A percentile compares a stretch with the other conserved stretches of the same genome.
Evolutionary conservation across 2,797 vertebrate genomes (phyloP).

Genomic region (Alosa sapidissima): DNA sequence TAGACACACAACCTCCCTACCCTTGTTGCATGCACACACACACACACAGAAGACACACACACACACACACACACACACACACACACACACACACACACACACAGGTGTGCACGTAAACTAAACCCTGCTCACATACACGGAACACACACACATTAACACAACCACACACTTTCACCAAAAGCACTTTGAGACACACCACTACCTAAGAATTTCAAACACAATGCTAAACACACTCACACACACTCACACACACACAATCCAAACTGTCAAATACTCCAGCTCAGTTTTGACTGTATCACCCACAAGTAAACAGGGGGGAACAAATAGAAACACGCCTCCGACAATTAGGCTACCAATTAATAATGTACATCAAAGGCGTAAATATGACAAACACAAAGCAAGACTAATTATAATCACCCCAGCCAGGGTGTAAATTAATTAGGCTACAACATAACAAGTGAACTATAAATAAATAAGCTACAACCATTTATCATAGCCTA

Average conservation of each 20-base stretch:
- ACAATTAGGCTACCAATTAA: background rate
- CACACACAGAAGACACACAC: background rate
- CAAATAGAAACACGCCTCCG: background rate
- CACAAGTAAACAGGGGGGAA: background rate
- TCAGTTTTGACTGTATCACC: background rate
- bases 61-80: background rate
- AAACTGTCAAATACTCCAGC: constrained; percentile 19
- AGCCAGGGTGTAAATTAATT: background rate
- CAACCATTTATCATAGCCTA: background rate
- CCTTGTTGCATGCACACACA: background rate
- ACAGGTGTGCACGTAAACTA: no score
- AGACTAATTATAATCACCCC: background rate
- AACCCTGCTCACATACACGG: no score
- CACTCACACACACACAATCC: background rate
- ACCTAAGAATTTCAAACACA: background rate
- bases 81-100: background rate
- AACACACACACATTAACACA: no score
- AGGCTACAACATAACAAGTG: background rate
- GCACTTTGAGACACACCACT: no score
- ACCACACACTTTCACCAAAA: background rate
- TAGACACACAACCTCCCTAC: background rate
- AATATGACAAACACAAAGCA: background rate
- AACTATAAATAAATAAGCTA: background rate
- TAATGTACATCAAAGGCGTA: background rate
- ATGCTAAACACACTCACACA: constrained; percentile 38